These are phyloP conservation scores for Hesperia comma DNA, from an alignment of 2,888 invertebrate species.

Conservation along the genomic window DNA sequence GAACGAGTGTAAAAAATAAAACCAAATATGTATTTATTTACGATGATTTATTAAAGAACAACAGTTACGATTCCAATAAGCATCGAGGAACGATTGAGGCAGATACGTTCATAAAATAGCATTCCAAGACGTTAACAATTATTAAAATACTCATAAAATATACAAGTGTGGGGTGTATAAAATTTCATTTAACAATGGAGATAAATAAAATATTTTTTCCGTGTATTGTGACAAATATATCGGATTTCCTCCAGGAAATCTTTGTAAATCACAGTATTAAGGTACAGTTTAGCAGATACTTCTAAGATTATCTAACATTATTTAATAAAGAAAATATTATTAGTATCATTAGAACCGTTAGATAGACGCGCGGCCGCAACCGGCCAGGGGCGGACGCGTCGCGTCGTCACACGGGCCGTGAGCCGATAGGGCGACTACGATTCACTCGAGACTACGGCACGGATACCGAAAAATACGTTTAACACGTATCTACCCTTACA, in stretches of 20 bases:
- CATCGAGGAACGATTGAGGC: slow-evolving; percentile 35
- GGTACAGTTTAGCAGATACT: slow-evolving; percentile 12
- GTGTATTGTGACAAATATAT: slow-evolving; percentile 17
- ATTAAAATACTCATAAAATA: slow-evolving; percentile 26
- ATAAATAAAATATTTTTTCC: slow-evolving; percentile 6
- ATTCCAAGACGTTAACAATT: slow-evolving; percentile 16
- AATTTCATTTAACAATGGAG: slow-evolving; percentile 9
- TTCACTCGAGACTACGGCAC: slow-evolving; percentile 7
- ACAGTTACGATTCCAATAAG: slow-evolving; percentile 15
- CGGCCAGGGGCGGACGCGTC: no score
- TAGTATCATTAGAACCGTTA: slow-evolving; percentile 36
- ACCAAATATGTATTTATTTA: slow-evolving; percentile 10
- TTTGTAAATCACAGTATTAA: slow-evolving; percentile 24
- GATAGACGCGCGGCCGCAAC: background rate
- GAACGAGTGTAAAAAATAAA: background rate
- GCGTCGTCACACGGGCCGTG: no score
- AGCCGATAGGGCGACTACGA: slow-evolving; percentile 4
- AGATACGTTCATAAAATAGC: slow-evolving; percentile 32
- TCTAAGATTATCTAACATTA: slow-evolving; percentile 15
- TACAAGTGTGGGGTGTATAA: slow-evolving; percentile 15
- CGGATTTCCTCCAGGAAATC: slow-evolving; percentile 10
- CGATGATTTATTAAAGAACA: slow-evolving; percentile 35
- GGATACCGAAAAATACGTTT: background rate
- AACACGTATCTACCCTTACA: slow-evolving; percentile 29
- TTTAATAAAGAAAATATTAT: slow-evolving; percentile 16